Evolutionary conservation across 1,140 invertebrate genomes (phyloP).

Genomic region (Grapholita molesta): DNA sequence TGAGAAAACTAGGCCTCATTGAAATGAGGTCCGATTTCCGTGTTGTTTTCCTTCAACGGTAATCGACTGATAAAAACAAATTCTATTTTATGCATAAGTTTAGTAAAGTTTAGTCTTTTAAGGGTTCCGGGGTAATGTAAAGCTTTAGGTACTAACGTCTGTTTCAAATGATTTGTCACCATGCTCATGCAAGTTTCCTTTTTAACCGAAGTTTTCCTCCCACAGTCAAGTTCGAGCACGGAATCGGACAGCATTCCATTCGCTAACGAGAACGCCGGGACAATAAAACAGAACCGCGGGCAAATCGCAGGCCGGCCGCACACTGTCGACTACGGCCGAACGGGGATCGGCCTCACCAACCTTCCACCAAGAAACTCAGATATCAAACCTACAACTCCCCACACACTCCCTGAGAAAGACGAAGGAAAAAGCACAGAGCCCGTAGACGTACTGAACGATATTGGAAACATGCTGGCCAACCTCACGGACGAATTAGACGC

Average conservation of each 20-base stretch:
- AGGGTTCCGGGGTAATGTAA: no score
- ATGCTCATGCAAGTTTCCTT: not conserved
- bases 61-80: no score
- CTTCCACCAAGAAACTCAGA: slow-evolving; percentile 62
- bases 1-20: no score
- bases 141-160: no score
- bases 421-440: slow-evolving; percentile 80
- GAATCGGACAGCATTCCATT: slow-evolving; percentile 98
- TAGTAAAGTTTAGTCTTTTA: no score
- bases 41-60: no score
- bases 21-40: no score
- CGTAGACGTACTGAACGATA: slow-evolving; percentile 96
- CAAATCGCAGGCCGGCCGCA: slow-evolving; percentile 72
- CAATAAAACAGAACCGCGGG: slow-evolving; percentile 87
- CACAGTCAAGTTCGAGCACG: slow-evolving; percentile 95
- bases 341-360: slow-evolving; percentile 44
- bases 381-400: slow-evolving; percentile 61
- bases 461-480: slow-evolving; percentile 97
- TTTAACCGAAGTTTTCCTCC: slow-evolving; percentile 41
- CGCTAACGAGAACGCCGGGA: slow-evolving; percentile 99
- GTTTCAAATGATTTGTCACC: no score
- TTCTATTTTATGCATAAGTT: no score
- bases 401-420: slow-evolving; percentile 53
- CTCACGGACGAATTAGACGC: slow-evolving; percentile 95
- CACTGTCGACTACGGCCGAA: slow-evolving; percentile 66